A percentile compares a stretch with the other conserved stretches of the same genome.
Conservation (phyloP, 1,140 invertebrate species). For the Oppia nitens region DNA sequence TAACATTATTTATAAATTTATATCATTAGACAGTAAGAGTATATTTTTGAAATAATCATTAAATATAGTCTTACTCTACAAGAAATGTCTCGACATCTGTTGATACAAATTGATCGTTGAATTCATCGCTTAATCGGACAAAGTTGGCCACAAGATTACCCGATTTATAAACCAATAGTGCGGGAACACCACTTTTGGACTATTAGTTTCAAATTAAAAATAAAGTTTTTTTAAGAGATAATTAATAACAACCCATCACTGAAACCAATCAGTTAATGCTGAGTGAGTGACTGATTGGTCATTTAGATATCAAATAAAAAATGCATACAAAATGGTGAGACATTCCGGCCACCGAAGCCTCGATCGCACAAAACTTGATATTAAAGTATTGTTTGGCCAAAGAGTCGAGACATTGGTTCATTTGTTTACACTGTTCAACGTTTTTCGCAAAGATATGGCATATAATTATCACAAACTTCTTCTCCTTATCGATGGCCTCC, state of each 20-base stretch:
- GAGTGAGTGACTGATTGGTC: not conserved
- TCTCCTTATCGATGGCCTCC: constrained; percentile 70
- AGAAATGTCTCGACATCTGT: constrained; percentile 78
- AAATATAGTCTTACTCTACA: constrained; percentile 38
- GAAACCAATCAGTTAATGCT: not conserved
- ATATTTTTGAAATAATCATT: no score
- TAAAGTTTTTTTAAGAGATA: no score
- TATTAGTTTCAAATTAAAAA: constrained; percentile 15
- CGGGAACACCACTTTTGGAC: constrained; percentile 57
- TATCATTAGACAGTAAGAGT: not conserved
- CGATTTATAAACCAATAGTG: constrained; percentile 73
- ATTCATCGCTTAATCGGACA: constrained; percentile 60
- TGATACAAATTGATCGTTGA: constrained; percentile 76
- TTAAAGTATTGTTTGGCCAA: constrained; percentile 62
- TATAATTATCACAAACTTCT: constrained; percentile 64
- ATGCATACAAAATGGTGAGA: constrained; percentile 54
- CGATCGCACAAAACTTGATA: constrained; percentile 79
- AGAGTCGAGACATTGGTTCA: constrained; percentile 65
- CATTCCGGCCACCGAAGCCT: constrained; percentile 44
- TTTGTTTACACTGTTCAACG: constrained; percentile 52
- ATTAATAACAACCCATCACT: no score
- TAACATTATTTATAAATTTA: not conserved
- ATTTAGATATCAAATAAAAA: not conserved
- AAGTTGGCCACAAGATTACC: constrained; percentile 85
- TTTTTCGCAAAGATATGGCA: constrained; percentile 73